Base-by-base conservation (phyloP, 1,140 invertebrate genomes). In the Trichonephila inaurata region DNA sequence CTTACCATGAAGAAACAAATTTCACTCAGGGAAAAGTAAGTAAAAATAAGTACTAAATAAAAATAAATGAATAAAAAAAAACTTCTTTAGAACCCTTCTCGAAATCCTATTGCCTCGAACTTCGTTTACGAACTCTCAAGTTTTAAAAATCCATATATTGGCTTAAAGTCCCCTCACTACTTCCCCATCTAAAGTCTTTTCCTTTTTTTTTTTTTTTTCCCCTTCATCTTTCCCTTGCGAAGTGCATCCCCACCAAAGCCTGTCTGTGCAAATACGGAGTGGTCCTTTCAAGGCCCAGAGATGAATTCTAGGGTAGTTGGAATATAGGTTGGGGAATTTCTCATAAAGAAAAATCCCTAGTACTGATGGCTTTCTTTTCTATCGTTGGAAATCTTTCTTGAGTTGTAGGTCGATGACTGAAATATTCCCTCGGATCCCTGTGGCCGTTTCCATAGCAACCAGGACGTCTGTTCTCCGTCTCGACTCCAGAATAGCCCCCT, bases 381-480 rank as follows among this genome's bases (percentile, higher is more conserved):
- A 44, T 19, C 72, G 28, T 14, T 28, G 66, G 28, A 77, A 77
- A 89, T 58, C 66, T 89, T 89, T 89, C 69, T 77, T 85, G 44
- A 85, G 58, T 85, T 85, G 64, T 62, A 87, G 91, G 77, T 92
- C 82, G 77, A 92, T 82, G 91, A 92, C 83, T 92, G 91, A 72
- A 92, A 60, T 60, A 61, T 60, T 86, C 44, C 91, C 51, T 44
- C 21, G 60, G 85, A 58, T 87, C 60, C 77, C 72, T 62, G 28
- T 28, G 40, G 69, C 24, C 82, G 91, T 92, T 92, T 83, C 83
- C 28, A 87, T 87, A 81, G 61, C 44, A 61, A 92, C 90, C 28
- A 7, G n/a, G 90, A 91, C 91, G 91, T 92, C 91, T 92, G 91
- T 92, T 64, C 83, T 60, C 64, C 83, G 91, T 92, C 91, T 92